Conservation (phyloP, 2,888 invertebrate species). For the Teleogryllus oceanicus region DNA sequence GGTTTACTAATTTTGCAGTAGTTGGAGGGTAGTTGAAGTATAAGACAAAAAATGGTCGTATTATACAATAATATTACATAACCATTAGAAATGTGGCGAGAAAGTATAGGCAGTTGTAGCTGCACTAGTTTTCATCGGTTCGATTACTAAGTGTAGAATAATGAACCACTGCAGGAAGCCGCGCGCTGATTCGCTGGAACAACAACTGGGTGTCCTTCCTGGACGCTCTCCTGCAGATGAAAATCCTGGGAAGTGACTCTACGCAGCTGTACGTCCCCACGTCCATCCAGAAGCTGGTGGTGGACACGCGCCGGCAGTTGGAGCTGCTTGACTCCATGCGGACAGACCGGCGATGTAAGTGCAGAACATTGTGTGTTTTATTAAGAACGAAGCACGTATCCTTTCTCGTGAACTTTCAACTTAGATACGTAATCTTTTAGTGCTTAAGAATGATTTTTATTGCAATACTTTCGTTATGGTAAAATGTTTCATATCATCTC, state of each 20-base stretch:
- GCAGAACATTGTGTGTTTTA: slow-evolving; percentile 60
- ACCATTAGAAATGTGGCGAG: too few relatives aligned
- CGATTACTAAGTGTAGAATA: too few relatives aligned
- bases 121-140: too few relatives aligned
- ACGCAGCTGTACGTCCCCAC: slow-evolving; percentile 44
- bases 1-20: too few relatives aligned
- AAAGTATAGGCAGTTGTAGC: too few relatives aligned
- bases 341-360: background rate
- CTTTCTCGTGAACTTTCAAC: accelerated
- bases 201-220: slow-evolving; percentile 86
- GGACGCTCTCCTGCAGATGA: slow-evolving; percentile 84
- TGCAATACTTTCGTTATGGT: too few relatives aligned
- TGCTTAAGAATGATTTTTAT: too few relatives aligned
- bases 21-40: too few relatives aligned
- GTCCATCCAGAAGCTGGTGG: background rate
- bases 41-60: too few relatives aligned
- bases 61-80: too few relatives aligned
- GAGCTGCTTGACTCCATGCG: background rate
- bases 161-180: slow-evolving; percentile 42
- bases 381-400: slow-evolving; percentile 45
- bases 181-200: slow-evolving; percentile 62
- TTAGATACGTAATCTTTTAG: too few relatives aligned
- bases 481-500: too few relatives aligned
- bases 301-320: background rate
- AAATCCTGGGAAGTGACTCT: slow-evolving; percentile 58